Evolutionary conservation across 2,888 invertebrate species (phyloP).

Genomic region (Platynereis dumerilii): DNA sequence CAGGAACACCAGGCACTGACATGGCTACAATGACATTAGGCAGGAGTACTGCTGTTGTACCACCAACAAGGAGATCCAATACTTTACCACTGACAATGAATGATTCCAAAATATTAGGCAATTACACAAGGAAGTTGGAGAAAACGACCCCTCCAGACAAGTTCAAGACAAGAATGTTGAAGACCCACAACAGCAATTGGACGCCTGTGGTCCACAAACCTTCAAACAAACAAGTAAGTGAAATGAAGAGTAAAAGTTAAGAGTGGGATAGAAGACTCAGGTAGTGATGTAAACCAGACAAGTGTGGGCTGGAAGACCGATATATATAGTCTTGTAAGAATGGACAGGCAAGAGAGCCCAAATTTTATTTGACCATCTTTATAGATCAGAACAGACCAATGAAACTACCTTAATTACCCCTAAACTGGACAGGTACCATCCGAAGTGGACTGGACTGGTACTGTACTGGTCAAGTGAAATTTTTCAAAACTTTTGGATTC

Average conservation of each 20-base stretch:
- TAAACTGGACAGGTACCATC: too few species aligned
- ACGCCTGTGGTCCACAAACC: constrained; percentile 58
- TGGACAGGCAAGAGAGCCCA: neutral
- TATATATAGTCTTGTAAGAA: neutral
- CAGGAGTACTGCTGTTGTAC: neutral
- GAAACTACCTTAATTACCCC: too few species aligned
- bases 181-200: constrained; percentile 59
- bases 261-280: too few species aligned
- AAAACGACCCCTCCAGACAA: constrained; percentile 29
- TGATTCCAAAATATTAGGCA: constrained; percentile 11
- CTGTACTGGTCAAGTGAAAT: too few species aligned
- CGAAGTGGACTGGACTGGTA: too few species aligned
- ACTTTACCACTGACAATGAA: neutral
- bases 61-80: neutral
- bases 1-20: too few species aligned
- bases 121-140: constrained; percentile 24
- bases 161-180: constrained; percentile 50
- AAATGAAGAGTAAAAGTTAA: too few species aligned
- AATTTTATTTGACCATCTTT: too few species aligned
- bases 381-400: too few species aligned
- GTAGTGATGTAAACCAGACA: too few species aligned
- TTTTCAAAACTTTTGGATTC: too few species aligned
- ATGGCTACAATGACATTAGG: too few species aligned
- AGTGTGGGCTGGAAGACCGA: neutral
- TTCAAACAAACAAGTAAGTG: constrained; percentile 58